Conservation (phyloP, 2,888 invertebrate species). For the Cancer borealis region DNA sequence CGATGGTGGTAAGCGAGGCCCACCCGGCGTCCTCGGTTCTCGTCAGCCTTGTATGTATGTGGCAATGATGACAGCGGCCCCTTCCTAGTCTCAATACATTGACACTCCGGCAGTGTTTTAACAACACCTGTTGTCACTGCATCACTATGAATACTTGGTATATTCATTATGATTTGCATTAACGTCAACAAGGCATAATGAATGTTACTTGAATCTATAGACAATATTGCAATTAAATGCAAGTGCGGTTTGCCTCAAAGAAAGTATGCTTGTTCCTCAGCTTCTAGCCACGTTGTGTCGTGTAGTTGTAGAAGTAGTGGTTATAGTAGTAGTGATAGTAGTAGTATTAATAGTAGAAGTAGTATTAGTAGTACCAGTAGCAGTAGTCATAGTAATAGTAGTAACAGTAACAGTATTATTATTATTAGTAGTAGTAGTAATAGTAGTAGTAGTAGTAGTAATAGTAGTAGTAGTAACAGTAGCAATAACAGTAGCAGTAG, state of each 20-base stretch:
- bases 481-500: background rate
- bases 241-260: background rate
- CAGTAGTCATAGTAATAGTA: background rate
- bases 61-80: background rate
- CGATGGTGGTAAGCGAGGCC: background rate
- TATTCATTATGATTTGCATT: background rate
- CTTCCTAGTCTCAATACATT: background rate
- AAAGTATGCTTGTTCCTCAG: background rate
- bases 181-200: background rate
- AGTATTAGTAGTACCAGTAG: background rate
- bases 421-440: background rate
- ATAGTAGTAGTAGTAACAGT: background rate
- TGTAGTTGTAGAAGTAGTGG: background rate
- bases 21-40: background rate
- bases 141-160: background rate
- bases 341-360: background rate
- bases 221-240: background rate
- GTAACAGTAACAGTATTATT: background rate
- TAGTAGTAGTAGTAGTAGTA: background rate
- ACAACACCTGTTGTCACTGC: background rate
- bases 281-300: background rate
- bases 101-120: background rate
- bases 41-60: background rate
- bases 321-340: background rate
- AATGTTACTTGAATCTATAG: background rate